Base-by-base conservation (phyloP, 64 coral and sea anemone species). In the Catalaphyllia jardinei region DNA sequence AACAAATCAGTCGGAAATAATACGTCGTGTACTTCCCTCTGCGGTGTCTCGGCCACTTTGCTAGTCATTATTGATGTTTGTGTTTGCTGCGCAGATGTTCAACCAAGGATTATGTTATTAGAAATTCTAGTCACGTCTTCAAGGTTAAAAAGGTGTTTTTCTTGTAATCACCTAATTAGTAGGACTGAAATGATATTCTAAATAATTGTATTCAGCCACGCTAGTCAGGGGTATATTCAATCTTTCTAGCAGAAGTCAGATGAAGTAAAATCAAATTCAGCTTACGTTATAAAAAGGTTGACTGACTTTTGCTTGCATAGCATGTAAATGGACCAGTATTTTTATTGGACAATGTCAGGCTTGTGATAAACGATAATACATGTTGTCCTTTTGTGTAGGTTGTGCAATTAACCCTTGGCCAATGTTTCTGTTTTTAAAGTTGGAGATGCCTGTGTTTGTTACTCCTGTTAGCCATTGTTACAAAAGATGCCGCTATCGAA, bases 401-500 rank as follows among this genome's bases (percentile, higher is more conserved):
- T 46, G 42, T 8, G 42, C 42, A 7, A 46, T 46, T 46, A 46
- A 46, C 3, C 42, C 42, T 46, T 46, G 54, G 10, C 10, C 54
- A 16, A 12, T 69, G 65, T 69, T n/a, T 24, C 8, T 18, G 11
- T 51, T 51, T 24, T 85, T 85, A 24, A 51, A 10, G 63, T 39
- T 52, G 63, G 71, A 42, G 24, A 33, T 62, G 33, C 24, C 18
- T 17, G 62, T 85, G 35, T 71, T 85, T 85, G 62, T 85, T 84
- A 64, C 13, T 77, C 19, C 20, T 77, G 16, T 38, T 10, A 15
- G 35, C 20, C 4, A 13, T 29, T 39, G 20, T 31, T 42, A 20
- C 65, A 39, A 85, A 85, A 84, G 63, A n/a, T 10, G 13, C 63
- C 63, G 81, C 69, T 46, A 85, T 65, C 81, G 50, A 50, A 49